Evolutionary conservation across 2,797 vertebrate genomes (phyloP).

Genomic region (Pteropus rufus): DNA sequence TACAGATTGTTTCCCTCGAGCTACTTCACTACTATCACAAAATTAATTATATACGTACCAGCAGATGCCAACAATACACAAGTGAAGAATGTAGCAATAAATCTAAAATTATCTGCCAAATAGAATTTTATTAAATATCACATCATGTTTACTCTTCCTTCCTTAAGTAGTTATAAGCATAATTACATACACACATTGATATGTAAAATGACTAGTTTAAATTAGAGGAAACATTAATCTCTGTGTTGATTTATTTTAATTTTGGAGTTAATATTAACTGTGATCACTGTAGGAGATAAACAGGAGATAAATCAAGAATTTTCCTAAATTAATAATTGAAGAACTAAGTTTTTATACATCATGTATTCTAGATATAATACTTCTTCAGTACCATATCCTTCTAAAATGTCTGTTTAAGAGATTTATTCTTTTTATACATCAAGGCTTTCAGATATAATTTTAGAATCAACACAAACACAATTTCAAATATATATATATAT

Average conservation of each 20-base stretch:
- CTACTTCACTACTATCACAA: slow-evolving; percentile 51
- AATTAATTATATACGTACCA: slow-evolving; percentile 60
- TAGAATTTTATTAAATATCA: neutral
- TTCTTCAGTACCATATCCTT: neutral
- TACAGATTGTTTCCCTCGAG: slow-evolving; percentile 52
- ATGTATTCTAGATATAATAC: neutral
- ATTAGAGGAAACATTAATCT: neutral
- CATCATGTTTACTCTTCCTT: neutral
- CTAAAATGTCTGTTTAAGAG: neutral
- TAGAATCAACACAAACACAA: neutral
- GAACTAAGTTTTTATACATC: neutral
- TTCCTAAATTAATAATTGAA: neutral
- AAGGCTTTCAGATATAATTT: neutral
- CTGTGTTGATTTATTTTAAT: neutral
- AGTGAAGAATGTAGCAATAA: slow-evolving; percentile 39
- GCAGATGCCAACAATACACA: slow-evolving; percentile 46
- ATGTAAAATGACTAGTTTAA: neutral
- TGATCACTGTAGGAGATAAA: neutral
- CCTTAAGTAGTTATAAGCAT: neutral
- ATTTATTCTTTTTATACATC: neutral
- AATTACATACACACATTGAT: neutral
- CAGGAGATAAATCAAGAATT: neutral
- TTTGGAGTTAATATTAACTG: neutral
- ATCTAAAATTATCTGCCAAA: slow-evolving; percentile 40
- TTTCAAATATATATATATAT: neutral